A percentile compares a stretch with the other conserved stretches of the same genome.
phyloP scores from a whole-genome alignment of 35 echinoderm and acorn worm genomes.

The Acanthaster planci region DNA sequence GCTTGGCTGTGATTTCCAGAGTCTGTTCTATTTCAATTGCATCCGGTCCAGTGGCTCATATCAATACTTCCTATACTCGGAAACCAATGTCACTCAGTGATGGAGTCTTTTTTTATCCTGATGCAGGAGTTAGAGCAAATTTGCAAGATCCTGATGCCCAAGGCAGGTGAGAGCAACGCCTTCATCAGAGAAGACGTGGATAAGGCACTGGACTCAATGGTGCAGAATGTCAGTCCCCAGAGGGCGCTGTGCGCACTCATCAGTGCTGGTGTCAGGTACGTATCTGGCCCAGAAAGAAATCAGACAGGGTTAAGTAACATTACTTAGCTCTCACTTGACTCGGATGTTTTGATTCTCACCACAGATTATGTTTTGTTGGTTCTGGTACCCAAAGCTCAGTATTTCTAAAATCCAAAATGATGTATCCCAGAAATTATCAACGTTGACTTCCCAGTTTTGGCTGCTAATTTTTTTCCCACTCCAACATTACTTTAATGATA shows the following conservation, averaged over 20 bases:
- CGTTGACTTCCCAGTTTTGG: too few relatives aligned
- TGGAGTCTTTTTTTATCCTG: not conserved
- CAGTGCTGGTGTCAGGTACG: conserved; percentile 68
- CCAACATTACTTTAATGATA: too few relatives aligned
- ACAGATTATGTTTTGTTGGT: too few relatives aligned
- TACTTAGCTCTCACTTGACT: too few relatives aligned
- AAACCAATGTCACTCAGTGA: too few relatives aligned
- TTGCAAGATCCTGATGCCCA: conserved; percentile 82
- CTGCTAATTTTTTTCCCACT: too few relatives aligned
- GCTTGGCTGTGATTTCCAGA: not conserved
- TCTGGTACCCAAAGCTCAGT: too few relatives aligned
- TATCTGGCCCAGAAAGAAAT: too few relatives aligned
- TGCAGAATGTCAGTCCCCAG: conserved; percentile 80
- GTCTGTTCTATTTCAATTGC: not conserved
- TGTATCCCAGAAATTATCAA: not conserved
- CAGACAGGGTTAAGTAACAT: too few relatives aligned
- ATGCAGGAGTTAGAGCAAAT: conserved; percentile 93
- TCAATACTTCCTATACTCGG: too few relatives aligned
- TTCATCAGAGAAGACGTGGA: conserved; percentile 95
- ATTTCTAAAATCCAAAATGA: not conserved
- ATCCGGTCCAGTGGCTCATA: not conserved
- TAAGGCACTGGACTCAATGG: conserved; percentile 80
- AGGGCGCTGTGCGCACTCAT: conserved; percentile 75
- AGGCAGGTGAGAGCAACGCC: conserved; percentile 79
- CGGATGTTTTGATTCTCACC: too few relatives aligned